A percentile compares a stretch with the other conserved stretches of the same genome.
Conservation (phyloP, 2,888 invertebrate species). For the Craniophora ligustri region DNA sequence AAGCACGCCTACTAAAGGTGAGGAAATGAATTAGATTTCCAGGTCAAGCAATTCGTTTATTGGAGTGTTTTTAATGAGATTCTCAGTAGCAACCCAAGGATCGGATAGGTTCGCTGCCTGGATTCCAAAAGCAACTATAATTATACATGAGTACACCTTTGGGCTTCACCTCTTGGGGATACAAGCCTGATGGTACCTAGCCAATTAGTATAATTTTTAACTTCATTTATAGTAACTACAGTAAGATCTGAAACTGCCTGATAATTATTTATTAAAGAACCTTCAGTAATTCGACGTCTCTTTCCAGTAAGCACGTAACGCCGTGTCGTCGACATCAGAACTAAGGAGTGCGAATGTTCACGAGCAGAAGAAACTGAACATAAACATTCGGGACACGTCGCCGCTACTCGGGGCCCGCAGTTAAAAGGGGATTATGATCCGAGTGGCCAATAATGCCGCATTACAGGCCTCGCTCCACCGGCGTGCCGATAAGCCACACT, state of each 20-base stretch:
- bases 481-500: conserved; percentile 70
- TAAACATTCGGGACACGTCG: conserved; percentile 81
- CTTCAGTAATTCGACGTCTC: conserved; percentile 23
- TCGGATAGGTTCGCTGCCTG: too few species aligned
- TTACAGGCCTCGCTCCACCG: conserved; percentile 61
- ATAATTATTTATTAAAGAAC: conserved; percentile 2
- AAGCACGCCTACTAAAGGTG: too few species aligned
- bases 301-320: conserved; percentile 39
- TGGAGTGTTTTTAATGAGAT: too few species aligned
- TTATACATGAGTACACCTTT: too few species aligned
- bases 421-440: conserved; percentile 87
- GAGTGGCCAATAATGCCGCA: conserved; percentile 83
- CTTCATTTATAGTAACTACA: too few species aligned
- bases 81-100: too few species aligned
- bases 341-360: conserved; percentile 81
- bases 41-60: too few species aligned
- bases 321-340: conserved; percentile 64
- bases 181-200: too few species aligned
- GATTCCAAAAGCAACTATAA: too few species aligned
- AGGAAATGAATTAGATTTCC: too few species aligned
- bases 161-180: too few species aligned
- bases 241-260: background rate
- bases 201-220: too few species aligned
- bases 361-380: conserved; percentile 68
- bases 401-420: conserved; percentile 73